Evolutionary conservation across 2,888 invertebrate genomes (phyloP), one percentile per base, ranked within the genome.

Genomic region (Spisula subtruncata): DNA sequence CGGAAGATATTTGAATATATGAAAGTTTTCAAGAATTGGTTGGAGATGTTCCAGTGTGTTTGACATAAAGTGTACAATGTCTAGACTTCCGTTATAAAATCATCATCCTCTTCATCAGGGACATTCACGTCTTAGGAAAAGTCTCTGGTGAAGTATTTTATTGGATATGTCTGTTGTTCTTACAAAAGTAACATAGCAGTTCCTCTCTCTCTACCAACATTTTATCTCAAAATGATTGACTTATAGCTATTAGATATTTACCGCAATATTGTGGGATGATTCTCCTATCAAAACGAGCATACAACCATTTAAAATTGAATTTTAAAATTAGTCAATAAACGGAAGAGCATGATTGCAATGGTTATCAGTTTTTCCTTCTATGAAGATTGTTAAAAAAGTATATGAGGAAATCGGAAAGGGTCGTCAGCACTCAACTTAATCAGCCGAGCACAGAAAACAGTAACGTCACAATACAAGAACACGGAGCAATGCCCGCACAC

Each of bases 81-180:
- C 85, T 85, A 85, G 85, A 85, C 85, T 85, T 14, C 56, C 29
- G 8, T 35, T 56, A 85, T 85, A 85, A 56, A 85, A 85, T 79
- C 54, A 79, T 80, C 85, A 85, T 35, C 79, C 48, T 41, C 35
- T 51, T 54, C 41, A 54, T 79, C 46, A 25, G 46, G 35, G 75
- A 75, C 75, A 75, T 35, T 35, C 75, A 75, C 75, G 35, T 75
- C 75, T 60, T 60, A 25, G n/a, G 41, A 8, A 60, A 25, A 60
- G 60, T 60, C 18, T 75, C 29, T 75, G 16, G 16, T 75, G 75
- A 75, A 35, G 32, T 75, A 35, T 75, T 75, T 75, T 75, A 75
- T 75, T 75, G 18, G 32, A 16, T 14, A 14, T 35, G 75, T 35
- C 75, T 75, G 35, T 25, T 75, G 10, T 32, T 75, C 35, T 32